These are phyloP conservation scores for Burhinus bistriatus DNA, from an alignment of 2,113 vertebrate species.

Conservation along the genomic window DNA sequence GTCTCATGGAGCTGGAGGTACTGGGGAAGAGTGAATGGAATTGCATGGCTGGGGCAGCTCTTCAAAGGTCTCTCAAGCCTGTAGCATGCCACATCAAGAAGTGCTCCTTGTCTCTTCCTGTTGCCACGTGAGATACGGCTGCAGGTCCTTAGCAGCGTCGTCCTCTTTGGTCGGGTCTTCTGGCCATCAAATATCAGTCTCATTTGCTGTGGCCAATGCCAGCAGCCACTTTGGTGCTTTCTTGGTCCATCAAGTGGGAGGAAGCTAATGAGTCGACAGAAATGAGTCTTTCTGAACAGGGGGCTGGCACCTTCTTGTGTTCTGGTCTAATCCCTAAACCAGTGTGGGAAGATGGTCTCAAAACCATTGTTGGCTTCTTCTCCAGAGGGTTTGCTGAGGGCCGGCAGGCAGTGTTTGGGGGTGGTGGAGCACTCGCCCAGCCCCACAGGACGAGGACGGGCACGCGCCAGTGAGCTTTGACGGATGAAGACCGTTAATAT, in stretches of 20 bases:
- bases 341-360: neutral
- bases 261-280: fast-evolving
- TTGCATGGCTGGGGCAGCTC: neutral
- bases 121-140: neutral
- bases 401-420: fast-evolving
- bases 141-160: neutral
- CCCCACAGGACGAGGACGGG: fast-evolving
- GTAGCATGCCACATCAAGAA: neutral
- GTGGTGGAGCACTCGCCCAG: fast-evolving
- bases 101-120: neutral
- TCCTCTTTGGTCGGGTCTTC: neutral
- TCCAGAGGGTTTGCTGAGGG: neutral
- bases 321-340: neutral
- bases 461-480: neutral
- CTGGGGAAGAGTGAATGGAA: neutral
- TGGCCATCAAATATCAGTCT: neutral
- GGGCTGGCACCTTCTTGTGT: neutral
- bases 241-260: neutral
- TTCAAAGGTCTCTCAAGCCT: neutral
- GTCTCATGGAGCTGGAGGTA: neutral
- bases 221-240: neutral
- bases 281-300: neutral
- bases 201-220: fast-evolving
- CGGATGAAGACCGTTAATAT: slow-evolving; percentile 43
- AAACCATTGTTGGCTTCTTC: neutral